phyloP scores from a whole-genome alignment of 2,888 invertebrate genomes.

The Dione juno region DNA sequence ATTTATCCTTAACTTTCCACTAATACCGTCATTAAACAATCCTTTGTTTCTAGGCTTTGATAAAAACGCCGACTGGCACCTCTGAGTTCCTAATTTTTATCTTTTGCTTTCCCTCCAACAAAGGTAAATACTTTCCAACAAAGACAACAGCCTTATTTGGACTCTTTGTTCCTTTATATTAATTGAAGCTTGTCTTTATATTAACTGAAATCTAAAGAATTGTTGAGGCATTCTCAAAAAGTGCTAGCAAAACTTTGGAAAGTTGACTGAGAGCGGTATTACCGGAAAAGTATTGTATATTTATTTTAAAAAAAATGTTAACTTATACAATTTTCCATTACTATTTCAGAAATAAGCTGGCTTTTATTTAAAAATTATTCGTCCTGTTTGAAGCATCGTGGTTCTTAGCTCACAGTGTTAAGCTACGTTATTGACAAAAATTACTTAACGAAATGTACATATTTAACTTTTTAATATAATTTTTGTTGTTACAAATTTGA shows the following conservation, averaged over 20 bases:
- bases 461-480: neutral
- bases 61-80: constrained; percentile 75
- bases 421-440: neutral
- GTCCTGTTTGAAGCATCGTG: neutral
- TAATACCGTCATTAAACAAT: constrained; percentile 81
- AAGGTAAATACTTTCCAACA: constrained; percentile 62
- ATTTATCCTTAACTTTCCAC: constrained; percentile 81
- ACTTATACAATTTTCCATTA: neutral
- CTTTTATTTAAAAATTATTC: neutral
- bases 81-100: constrained; percentile 78
- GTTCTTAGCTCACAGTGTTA: neutral
- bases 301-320: neutral
- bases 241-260: constrained; percentile 19
- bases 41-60: constrained; percentile 79
- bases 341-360: neutral
- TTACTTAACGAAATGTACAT: too few species aligned
- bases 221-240: constrained; percentile 13
- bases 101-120: constrained; percentile 69
- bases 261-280: neutral
- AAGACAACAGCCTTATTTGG: constrained; percentile 56
- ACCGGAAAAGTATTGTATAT: neutral
- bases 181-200: constrained; percentile 29
- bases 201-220: constrained; percentile 22
- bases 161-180: constrained; percentile 40
- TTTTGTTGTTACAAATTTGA: neutral